Evolutionary conservation across 2,888 invertebrate genomes (phyloP).

Genomic region (Cheilosia impressa): DNA sequence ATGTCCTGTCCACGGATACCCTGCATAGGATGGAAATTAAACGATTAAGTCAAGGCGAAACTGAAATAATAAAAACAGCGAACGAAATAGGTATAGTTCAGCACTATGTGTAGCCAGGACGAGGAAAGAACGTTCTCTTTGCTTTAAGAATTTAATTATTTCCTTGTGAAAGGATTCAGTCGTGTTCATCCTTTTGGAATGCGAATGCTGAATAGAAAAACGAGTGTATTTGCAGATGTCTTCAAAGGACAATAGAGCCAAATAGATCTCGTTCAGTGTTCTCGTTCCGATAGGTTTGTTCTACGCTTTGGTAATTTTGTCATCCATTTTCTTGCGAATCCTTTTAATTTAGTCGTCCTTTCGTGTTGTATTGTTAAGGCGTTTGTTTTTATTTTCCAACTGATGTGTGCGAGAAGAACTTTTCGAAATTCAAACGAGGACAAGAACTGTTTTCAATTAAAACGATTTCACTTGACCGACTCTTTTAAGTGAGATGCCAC

Average conservation of each 20-base stretch:
- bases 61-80: conserved; percentile 28
- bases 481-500: conserved; percentile 21
- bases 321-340: conserved; percentile 24
- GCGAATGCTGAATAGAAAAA: conserved; percentile 52
- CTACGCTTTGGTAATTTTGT: conserved; percentile 29
- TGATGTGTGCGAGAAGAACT: not conserved
- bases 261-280: conserved; percentile 46
- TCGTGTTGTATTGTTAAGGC: not conserved
- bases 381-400: conserved; percentile 4
- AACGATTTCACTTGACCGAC: conserved; percentile 1
- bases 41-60: conserved; percentile 55
- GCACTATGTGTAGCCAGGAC: not conserved
- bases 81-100: conserved; percentile 3
- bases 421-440: conserved; percentile 15
- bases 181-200: conserved; percentile 48
- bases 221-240: conserved; percentile 69
- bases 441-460: conserved; percentile 3
- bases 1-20: conserved; percentile 59
- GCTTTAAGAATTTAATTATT: conserved; percentile 73
- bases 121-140: conserved; percentile 14
- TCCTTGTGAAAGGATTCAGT: conserved; percentile 67
- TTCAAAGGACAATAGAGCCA: conserved; percentile 63
- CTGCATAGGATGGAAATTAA: conserved; percentile 48
- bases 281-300: conserved; percentile 35
- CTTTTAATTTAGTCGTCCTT: conserved; percentile 22